These are phyloP conservation scores for Platyrinchus mystaceus DNA, from an alignment of 2,797 vertebrate genomes.

Conservation along the genomic window DNA sequence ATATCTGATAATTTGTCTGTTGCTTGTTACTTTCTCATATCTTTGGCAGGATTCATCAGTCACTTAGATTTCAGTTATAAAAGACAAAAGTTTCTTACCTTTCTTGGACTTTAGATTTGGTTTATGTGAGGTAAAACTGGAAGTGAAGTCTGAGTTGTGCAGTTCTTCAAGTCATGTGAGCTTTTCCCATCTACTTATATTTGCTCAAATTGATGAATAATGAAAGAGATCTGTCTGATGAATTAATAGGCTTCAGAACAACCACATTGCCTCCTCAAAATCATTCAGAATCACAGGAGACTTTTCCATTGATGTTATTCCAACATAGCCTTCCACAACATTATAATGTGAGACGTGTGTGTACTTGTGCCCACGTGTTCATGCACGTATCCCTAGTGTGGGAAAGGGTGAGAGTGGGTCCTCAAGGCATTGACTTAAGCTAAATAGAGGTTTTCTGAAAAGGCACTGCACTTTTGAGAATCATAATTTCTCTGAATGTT, in stretches of 20 bases:
- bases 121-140: neutral
- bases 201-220: neutral
- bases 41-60: neutral
- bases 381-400: accelerated
- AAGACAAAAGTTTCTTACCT: neutral
- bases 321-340: neutral
- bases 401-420: neutral
- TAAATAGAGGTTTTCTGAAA: neutral
- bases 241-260: neutral
- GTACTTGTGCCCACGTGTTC: accelerated
- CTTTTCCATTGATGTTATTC: neutral
- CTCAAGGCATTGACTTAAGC: neutral
- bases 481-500: neutral
- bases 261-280: neutral
- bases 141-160: accelerated
- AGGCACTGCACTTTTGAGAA: accelerated
- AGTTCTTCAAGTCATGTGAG: neutral
- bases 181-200: neutral
- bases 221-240: neutral
- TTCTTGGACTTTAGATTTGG: neutral
- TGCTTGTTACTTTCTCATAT: neutral
- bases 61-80: neutral
- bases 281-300: neutral
- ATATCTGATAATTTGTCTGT: neutral
- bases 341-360: accelerated